Base-by-base conservation (phyloP, 2,113 vertebrate genomes). In the Tautogolabrus adspersus region DNA sequence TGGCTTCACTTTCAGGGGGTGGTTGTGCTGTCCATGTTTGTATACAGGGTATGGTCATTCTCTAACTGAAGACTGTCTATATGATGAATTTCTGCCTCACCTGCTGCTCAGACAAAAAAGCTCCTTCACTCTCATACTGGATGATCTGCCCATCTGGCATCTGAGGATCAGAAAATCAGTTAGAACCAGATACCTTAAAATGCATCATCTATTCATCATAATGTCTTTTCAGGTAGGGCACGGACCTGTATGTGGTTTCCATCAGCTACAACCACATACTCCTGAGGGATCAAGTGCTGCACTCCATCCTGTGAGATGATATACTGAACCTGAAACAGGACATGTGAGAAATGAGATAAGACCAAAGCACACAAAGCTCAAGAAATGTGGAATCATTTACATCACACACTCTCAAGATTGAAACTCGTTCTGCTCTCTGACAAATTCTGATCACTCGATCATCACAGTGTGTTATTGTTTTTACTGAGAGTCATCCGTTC, bases 91-190 rank as follows among this genome's bases (percentile, higher is more conserved):
- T 19, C 8, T n/a, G 13, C 21, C 75, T 74, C 62, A 98, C 97
- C 96, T 98, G 96, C 0, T 97, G 95, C 81, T 98, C 97, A 16
- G 96, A 96, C 1, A 98, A 84, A 81, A 97, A 96, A 0, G 95
- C 91, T n/a, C 95, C 85, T 0, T 96, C 97, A 34, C 96, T 95
- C 72, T 99, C 97, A 0, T 99, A 99, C 89, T 99, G 97, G 83
- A 99, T 98, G 77, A 99, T 98, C 82, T 97, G 97, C 55, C 97
- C 97, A 2, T 99, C 97, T 84, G 97, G 94, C 22, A 99, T 96
- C 97, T 99, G 78, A 22, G 62, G 47, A 75, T 49, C 51, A 79
- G 34, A 66, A 22, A 1, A n/a, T 59, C 19, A 47, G 52, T 59
- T 15, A 37, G 5, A 47, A 59, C 13, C 30, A 21, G 3, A 64